These are phyloP conservation scores for Rhabdophis nuchalis DNA, from an alignment of 2,797 vertebrate species.

Conservation along the genomic window DNA sequence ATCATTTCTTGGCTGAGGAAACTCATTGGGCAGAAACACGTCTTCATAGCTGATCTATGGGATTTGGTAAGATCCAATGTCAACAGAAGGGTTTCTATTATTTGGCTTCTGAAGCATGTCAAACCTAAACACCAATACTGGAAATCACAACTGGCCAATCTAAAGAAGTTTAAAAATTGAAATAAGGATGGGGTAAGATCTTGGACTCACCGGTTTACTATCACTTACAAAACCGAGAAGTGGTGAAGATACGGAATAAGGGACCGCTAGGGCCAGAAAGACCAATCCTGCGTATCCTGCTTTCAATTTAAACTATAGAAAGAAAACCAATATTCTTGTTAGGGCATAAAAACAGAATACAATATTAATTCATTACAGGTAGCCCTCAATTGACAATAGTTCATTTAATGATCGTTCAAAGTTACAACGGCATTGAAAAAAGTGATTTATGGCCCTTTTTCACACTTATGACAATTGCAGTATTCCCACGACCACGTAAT, in stretches of 20 bases:
- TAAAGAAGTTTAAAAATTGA: background rate
- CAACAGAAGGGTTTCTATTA: background rate
- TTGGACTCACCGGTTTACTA: constrained; percentile 83
- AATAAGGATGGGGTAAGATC: background rate
- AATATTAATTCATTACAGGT: background rate
- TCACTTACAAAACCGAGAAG: constrained; percentile 84
- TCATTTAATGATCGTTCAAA: background rate
- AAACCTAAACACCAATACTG: background rate
- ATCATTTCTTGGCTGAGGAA: background rate
- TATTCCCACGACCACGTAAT: background rate
- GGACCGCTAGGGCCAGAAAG: constrained; percentile 85
- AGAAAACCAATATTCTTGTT: constrained; percentile 5
- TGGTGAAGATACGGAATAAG: constrained; percentile 84
- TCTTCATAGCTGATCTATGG: background rate
- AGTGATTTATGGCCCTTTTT: background rate
- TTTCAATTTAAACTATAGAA: constrained; percentile 80
- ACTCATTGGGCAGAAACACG: background rate
- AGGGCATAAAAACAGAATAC: background rate
- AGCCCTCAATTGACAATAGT: background rate
- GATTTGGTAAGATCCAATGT: rapidly evolving
- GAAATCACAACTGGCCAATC: background rate
- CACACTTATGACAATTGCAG: background rate
- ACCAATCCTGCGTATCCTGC: constrained; percentile 86
- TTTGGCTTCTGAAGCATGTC: background rate
- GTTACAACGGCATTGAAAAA: background rate